Conservation (phyloP, 2,797 vertebrate species). For the Allobates femoralis region DNA sequence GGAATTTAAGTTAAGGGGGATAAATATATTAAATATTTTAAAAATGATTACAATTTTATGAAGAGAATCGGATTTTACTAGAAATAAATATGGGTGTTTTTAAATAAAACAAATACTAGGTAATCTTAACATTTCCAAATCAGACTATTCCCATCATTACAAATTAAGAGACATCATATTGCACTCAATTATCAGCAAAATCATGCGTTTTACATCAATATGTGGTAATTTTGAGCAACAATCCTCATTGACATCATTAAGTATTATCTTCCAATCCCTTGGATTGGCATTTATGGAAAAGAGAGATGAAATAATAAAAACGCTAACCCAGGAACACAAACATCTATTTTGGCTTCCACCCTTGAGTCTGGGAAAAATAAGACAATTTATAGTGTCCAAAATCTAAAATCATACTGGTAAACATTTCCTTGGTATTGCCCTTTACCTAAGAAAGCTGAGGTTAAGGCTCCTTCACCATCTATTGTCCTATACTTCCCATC, state of each 20-base stretch:
- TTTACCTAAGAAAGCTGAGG: constrained; percentile 13
- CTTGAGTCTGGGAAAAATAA: constrained; percentile 15
- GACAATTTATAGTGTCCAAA: constrained; percentile 2
- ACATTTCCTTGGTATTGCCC: background rate
- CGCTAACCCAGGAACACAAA: constrained; percentile 21
- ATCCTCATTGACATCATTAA: constrained; percentile 7
- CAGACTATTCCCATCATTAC: background rate
- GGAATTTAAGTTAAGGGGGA: too few relatives aligned
- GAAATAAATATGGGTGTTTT: background rate
- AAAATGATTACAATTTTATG: background rate
- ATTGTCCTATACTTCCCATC: constrained; percentile 3
- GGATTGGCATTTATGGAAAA: constrained; percentile 27
- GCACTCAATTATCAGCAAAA: background rate
- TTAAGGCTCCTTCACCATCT: constrained; percentile 19
- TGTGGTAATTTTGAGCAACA: constrained; percentile 4
- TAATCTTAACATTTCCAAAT: background rate
- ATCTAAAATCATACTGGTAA: background rate
- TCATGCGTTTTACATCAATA: constrained; percentile 8
- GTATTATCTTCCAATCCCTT: constrained; percentile 43
- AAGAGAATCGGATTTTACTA: background rate
- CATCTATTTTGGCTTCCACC: constrained; percentile 14
- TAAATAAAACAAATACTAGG: background rate
- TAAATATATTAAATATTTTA: too few relatives aligned
- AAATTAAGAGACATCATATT: background rate
- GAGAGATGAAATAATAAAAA: constrained; percentile 18